Evolutionary conservation across 2,113 vertebrate genomes (phyloP), one percentile per base, ranked within the genome.

Genomic region (Neofelis nebulosa): DNA sequence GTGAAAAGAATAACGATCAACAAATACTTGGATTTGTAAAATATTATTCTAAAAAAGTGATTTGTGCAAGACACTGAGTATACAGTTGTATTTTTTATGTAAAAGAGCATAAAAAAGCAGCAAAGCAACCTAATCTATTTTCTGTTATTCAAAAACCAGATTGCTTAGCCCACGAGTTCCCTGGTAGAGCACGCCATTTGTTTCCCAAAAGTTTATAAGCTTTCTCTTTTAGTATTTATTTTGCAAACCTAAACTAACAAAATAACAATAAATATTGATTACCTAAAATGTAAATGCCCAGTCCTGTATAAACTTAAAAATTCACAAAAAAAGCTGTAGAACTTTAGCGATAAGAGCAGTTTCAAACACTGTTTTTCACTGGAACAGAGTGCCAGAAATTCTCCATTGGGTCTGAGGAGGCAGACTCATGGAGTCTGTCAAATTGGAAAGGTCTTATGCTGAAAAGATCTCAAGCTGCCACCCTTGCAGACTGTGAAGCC

Each of bases 231-330:
- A 96, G 31, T 48, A 45, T 33, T 88, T 7, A 91, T 81, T 94
- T 94, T 93, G 73, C 41, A 96, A 94, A 80, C 14, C 33, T 33
- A 92, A 63, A 73, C 14, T 66, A 97, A 48, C 27, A 80, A 92
- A 83, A 36, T 69, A 84, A 82, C 29, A 78, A 78, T 13, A 85
- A 91, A 89, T 27, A 33, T 33, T 57, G 69, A 95, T 76, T 83
- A 65, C 14, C 69, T 84, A 89, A 83, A 91, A 76, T 2, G 19
- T 52, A 65, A 96, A 82, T 50, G 74, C 27, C 38, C 79, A 87
- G 27, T 80, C 48, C n/a, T 55, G 55, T 6, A 52, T 81, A 87
- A 94, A 92, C 23, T 57, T 86, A 45, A 85, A 83, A 76, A 55
- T 29, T 21, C 41, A 61, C 21, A 89, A n/a, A n/a, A n/a, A n/a